Base-by-base conservation (phyloP, 2,888 invertebrate genomes). In the Eupeodes latifasciatus region DNA sequence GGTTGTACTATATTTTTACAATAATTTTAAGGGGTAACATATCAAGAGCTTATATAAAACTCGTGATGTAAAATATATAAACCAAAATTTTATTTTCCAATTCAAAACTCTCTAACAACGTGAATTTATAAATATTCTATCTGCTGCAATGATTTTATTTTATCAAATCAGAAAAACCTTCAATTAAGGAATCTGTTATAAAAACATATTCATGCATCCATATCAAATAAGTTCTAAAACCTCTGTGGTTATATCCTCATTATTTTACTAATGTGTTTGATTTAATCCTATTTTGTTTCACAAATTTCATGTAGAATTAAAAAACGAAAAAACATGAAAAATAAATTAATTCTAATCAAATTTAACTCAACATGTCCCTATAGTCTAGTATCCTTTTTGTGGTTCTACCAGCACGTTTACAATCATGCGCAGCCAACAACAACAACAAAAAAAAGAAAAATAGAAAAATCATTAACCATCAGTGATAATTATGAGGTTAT, bases 401-500 rank as follows among this genome's bases (percentile, higher is more conserved):
- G 71, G 71, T 14, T 16, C n/a, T 14, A 9, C 49, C 19, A 10
- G 57, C 36, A 74, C 74, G 51, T 19, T 64, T 34, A 27, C 57
- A 74, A 77, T 61, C 27, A 69, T 59, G 36, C 61, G 62, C 62
- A 47, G 14, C 53, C 4, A n/a, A 27, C 27, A 27, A 57, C 27
- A 27, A 27, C 27, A 57, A 19, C 19, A 19, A 19, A 27, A 19
- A 55, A 27, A 34, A 59, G 14, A n/a, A 7, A 27, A 27, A 27
- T 27, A 27, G 27, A 27, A 44, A 19, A 19, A 53, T 34, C 12
- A 44, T 14, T 47, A 7, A 53, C 57, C 34, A 71, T 69, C 77
- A 79, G 59, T 64, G 55, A 57, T 71, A 75, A 55, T 40, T 44
- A 79, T 59, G 75, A 79, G 71, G 51, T 69, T 76, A 67, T 64